phyloP scores from a whole-genome alignment of 2,797 vertebrate genomes.

The Argentina silus region DNA sequence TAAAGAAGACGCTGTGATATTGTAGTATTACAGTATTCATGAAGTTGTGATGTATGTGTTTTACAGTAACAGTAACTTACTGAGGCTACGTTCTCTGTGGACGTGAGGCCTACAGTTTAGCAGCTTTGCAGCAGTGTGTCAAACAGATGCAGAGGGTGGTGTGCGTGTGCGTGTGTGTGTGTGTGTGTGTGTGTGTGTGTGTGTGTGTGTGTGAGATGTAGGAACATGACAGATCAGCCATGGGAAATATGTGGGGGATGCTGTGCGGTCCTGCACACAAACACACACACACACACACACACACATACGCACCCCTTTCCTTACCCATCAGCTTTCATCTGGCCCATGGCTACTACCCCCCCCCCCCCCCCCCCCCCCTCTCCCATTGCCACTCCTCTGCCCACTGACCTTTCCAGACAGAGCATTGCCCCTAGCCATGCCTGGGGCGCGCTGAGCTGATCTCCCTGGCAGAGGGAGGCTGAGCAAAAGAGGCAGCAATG shows the following conservation, averaged over 20 bases:
- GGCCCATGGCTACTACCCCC: background rate
- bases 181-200: too few species aligned
- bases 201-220: background rate
- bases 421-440: slow-evolving; percentile 8
- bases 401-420: slow-evolving; percentile 36
- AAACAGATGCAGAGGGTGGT: background rate
- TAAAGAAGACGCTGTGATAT: background rate
- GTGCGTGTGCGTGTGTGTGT: too few species aligned
- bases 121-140: slow-evolving; percentile 1
- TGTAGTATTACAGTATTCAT: too few species aligned
- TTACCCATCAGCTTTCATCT: background rate
- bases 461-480: slow-evolving; percentile 7
- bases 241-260: background rate
- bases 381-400: background rate
- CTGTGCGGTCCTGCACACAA: background rate
- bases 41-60: background rate
- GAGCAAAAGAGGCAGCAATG: background rate
- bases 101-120: background rate
- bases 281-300: background rate
- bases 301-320: background rate
- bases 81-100: background rate
- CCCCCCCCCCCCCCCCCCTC: background rate
- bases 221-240: background rate
- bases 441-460: slow-evolving; percentile 26
- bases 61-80: background rate